Evolutionary conservation across 2,113 vertebrate species (phyloP), one percentile per base, ranked within the genome.

Genomic region (Pygoscelis antarcticus): DNA sequence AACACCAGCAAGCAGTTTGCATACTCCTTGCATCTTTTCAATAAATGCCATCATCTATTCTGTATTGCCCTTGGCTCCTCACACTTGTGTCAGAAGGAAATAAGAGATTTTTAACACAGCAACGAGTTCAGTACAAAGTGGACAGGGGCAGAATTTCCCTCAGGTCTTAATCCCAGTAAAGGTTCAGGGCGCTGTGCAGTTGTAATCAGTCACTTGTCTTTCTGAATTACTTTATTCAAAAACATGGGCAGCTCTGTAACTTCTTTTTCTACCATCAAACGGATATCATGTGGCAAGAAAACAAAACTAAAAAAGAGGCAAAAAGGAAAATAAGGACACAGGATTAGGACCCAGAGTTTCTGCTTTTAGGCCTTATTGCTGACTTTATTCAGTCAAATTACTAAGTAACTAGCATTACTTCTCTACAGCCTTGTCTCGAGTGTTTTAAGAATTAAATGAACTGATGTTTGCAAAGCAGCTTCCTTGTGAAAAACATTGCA

Each of bases 181-280:
- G 40, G 72, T 87, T 95, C 57, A 72, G 61, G 69, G 74, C 89
- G 76, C 34, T 71, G 64, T 7, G 47, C 47, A 29, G 55, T 44
- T 83, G 60, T 34, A 83, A 95, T 91, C 89, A 91, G 62, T 94
- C 94, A 80, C 70, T 93, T 96, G 91, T 94, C 93, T 77, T 88
- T 77, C 75, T 93, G 91, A 91, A 97, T 96, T 94, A 83, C 46
- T 80, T 52, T 74, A 65, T 82, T 72, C 44, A 54, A 85, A 91
- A 71, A 14, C 49, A 76, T 1, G 12, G 40, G 20, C 58, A 66
- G 34, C 23, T 83, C 75, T 77, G 38, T 26, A 64, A 74, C 3
- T 1, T 69, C 62, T 76, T 71, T 81, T 55, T 36, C 44, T 47
- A 16, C 46, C 38, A 38, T 57, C 54, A 65, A 66, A 76, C 7